phyloP scores from a whole-genome alignment of 2,113 vertebrate genomes.

The Speoplatyrhinus poulsoni region DNA sequence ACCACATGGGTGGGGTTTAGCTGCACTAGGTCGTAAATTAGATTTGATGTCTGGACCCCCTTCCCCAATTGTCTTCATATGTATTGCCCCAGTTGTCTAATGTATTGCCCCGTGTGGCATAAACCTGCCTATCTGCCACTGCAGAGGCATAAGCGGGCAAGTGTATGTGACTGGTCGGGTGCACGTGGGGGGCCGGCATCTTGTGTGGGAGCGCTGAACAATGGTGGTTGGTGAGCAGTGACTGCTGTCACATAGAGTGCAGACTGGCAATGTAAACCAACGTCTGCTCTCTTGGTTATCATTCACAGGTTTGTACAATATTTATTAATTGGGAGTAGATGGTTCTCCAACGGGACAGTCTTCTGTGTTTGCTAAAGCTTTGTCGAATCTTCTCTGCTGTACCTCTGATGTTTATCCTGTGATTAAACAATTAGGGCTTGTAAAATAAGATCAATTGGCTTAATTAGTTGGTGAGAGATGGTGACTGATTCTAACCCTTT shows the following conservation, averaged over 20 bases:
- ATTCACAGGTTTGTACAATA: slow-evolving; percentile 51
- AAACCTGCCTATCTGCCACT: no score
- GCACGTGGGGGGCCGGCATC: no score
- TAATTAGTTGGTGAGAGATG: no score
- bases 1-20: not conserved
- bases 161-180: no score
- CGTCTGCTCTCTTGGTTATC: slow-evolving; percentile 19
- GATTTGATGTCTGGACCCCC: no score
- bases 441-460: not conserved
- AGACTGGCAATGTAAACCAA: slow-evolving; percentile 23
- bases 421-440: not conserved
- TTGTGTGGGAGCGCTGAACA: no score
- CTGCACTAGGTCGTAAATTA: slow-evolving; percentile 3
- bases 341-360: not conserved
- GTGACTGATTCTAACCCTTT: not conserved
- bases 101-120: no score
- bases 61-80: no score
- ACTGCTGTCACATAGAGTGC: slow-evolving; percentile 8
- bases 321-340: slow-evolving; percentile 35
- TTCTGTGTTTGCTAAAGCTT: slow-evolving; percentile 27
- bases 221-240: not conserved
- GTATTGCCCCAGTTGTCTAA: no score
- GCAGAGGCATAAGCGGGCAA: no score
- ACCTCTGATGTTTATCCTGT: not conserved
- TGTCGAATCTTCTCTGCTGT: slow-evolving; percentile 3